Percentiles rank a stretch among this genome's conserved stretches.
Evolutionary conservation across 1,140 invertebrate species (phyloP).

Genomic region (Calephelis nemesis): DNA sequence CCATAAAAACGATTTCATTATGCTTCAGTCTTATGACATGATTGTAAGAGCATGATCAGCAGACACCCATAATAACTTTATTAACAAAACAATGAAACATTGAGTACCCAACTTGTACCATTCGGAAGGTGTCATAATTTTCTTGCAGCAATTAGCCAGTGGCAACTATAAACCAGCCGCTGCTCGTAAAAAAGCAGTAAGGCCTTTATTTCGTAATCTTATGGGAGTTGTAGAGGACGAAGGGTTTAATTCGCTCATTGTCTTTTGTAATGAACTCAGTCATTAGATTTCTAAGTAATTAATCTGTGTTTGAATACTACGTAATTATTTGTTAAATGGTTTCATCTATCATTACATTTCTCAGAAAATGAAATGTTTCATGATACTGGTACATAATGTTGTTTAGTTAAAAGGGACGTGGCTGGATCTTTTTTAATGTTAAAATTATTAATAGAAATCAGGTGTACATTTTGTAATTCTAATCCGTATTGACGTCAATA

Average conservation of each 20-base stretch:
- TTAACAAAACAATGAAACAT: conserved; percentile 8
- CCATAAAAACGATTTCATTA: no score
- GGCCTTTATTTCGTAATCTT: conserved; percentile 28
- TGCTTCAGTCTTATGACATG: no score
- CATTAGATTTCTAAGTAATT: conserved; percentile 9
- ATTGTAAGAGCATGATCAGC: background rate
- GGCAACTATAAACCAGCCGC: conserved; percentile 22
- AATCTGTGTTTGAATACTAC: conserved; percentile 6
- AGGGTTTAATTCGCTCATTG: conserved; percentile 31
- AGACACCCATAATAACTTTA: conserved; percentile 10
- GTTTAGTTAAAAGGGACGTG: no score
- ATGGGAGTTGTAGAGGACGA: conserved; percentile 26
- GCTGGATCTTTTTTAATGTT: no score
- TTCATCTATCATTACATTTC: no score
- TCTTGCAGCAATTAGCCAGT: conserved; percentile 25
- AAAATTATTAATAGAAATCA: no score
- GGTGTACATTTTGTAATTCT: no score
- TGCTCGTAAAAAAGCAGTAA: conserved; percentile 31
- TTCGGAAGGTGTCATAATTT: conserved; percentile 21
- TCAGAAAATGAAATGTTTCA: no score
- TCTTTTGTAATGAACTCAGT: conserved; percentile 5
- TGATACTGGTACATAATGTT: no score
- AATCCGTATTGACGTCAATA: no score
- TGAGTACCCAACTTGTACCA: conserved; percentile 21
- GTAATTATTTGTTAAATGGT: conserved; percentile 2